A percentile compares a stretch with the other conserved stretches of the same genome.
Evolutionary conservation across 1,140 invertebrate genomes (phyloP).

Genomic region (Cydia strobilella): DNA sequence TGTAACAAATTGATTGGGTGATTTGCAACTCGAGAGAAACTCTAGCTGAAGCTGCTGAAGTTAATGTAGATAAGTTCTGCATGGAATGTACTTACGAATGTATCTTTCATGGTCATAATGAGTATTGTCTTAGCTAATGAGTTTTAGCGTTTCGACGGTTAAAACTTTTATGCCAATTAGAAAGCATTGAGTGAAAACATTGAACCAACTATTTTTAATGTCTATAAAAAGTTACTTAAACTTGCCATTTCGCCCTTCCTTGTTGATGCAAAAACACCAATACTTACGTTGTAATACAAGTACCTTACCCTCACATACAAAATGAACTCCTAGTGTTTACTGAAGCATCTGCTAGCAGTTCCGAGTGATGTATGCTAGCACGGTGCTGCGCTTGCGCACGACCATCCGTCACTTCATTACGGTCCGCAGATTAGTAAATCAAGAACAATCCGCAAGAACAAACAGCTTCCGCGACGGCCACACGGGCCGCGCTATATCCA

Average conservation of each 20-base stretch:
- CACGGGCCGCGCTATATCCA: conserved; percentile 59
- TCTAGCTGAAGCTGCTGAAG: background rate
- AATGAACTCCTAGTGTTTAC: background rate
- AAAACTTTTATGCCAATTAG: too few relatives aligned
- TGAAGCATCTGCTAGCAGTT: conserved; percentile 16
- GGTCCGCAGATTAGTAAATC: conserved; percentile 59
- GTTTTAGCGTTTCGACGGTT: too few relatives aligned
- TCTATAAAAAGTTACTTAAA: background rate
- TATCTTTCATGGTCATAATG: too few relatives aligned
- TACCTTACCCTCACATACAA: background rate
- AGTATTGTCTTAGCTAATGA: too few relatives aligned
- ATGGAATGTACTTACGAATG: background rate
- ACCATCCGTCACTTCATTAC: conserved; percentile 56
- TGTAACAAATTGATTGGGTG: conserved; percentile 31
- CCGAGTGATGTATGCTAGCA: background rate
- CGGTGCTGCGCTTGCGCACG: conserved; percentile 8
- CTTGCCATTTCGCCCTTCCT: background rate
- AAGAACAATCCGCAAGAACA: conserved; percentile 46
- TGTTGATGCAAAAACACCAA: background rate
- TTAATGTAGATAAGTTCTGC: background rate
- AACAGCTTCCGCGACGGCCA: conserved; percentile 54
- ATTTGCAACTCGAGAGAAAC: conserved; percentile 23
- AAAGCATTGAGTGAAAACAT: too few relatives aligned
- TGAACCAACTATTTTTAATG: too few relatives aligned
- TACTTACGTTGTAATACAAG: background rate